These are phyloP conservation scores for Hyperoodon ampullatus DNA, from an alignment of 2,113 vertebrate species.

Conservation along the genomic window DNA sequence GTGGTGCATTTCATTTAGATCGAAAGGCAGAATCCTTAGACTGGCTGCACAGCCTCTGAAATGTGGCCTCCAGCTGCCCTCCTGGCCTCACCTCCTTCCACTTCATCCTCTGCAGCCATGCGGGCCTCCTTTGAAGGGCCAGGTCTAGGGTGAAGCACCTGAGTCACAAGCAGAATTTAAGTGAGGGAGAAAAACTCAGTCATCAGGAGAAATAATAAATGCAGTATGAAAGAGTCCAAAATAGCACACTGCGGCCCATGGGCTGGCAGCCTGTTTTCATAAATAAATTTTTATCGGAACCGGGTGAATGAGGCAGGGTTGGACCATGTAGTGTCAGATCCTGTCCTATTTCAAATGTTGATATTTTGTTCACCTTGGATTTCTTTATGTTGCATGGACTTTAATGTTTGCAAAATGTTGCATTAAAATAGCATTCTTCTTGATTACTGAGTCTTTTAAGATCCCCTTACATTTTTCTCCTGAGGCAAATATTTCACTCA, in stretches of 20 bases:
- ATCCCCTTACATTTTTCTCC: background rate
- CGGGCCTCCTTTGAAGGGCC: background rate
- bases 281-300: background rate
- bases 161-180: background rate
- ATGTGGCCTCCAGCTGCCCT: fast-evolving
- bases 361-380: background rate
- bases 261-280: background rate
- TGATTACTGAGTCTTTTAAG: background rate
- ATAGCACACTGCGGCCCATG: background rate
- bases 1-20: background rate
- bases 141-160: fast-evolving
- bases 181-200: background rate
- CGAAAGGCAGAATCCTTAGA: background rate
- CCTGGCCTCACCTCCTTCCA: background rate
- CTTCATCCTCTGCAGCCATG: fast-evolving
- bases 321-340: background rate
- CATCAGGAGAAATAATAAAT: background rate
- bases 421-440: background rate
- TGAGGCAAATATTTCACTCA: fast-evolving
- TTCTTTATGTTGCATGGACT: background rate
- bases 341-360: background rate
- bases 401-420: background rate
- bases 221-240: background rate
- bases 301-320: background rate
- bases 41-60: background rate